These are phyloP conservation scores for Percina caprodes DNA, from an alignment of 2,113 vertebrate genomes.

Conservation along the genomic window DNA sequence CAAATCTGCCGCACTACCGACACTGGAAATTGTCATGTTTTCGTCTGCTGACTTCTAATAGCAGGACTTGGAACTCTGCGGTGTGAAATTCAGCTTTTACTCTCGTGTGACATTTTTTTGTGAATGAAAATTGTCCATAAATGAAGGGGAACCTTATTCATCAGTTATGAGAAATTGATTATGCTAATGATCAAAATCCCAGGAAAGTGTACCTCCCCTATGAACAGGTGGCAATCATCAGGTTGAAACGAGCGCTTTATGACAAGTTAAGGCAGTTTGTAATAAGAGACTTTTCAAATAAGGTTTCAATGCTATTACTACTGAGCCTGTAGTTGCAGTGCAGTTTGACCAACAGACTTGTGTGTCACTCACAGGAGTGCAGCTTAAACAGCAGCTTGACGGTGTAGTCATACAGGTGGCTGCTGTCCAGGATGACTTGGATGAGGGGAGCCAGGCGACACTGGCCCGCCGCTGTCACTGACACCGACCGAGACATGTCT, in stretches of 20 bases:
- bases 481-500: constrained; percentile 98
- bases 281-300: no score
- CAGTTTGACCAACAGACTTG: constrained; percentile 27
- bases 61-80: neutral
- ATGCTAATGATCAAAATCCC: neutral
- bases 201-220: neutral
- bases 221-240: neutral
- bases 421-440: constrained; percentile 96
- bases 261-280: neutral
- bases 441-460: constrained; percentile 97
- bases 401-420: constrained; percentile 97
- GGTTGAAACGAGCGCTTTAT: neutral
- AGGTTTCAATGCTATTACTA: neutral
- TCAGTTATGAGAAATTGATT: neutral
- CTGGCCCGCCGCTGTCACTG: constrained; percentile 93
- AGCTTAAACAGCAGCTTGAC: constrained; percentile 99
- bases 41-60: neutral
- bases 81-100: neutral
- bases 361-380: constrained; percentile 93
- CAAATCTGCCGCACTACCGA: neutral
- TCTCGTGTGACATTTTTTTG: neutral
- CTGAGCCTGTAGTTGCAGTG: neutral
- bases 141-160: neutral
- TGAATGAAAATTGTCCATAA: neutral
- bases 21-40: neutral